Evolutionary conservation across 2,797 vertebrate species (phyloP).

Genomic region (Delichon dasypus): DNA sequence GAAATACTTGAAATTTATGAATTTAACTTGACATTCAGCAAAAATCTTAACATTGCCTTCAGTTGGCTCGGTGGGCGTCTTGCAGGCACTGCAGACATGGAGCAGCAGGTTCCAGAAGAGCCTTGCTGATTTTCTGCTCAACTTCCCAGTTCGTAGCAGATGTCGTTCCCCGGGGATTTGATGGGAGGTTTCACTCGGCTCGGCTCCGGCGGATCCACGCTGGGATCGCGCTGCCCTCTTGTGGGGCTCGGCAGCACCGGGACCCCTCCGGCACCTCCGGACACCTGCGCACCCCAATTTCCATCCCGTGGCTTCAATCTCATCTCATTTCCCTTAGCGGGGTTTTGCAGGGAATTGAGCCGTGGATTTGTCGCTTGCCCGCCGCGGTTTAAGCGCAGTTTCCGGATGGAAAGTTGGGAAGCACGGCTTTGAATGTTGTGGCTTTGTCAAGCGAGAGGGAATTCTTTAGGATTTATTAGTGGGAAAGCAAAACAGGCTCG

Average conservation of each 20-base stretch:
- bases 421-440: neutral
- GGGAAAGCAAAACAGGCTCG: neutral
- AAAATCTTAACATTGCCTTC: neutral
- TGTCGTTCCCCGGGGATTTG: neutral
- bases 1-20: neutral
- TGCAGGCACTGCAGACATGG: neutral
- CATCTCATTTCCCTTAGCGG: neutral
- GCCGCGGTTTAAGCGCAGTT: neutral
- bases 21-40: neutral
- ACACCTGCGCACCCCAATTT: too few species aligned
- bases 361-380: neutral
- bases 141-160: neutral
- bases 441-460: neutral
- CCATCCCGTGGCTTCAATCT: neutral
- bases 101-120: neutral
- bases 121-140: neutral
- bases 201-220: neutral
- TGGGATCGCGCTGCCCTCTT: constrained; percentile 71
- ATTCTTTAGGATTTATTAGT: neutral
- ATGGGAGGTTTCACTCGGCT: rapidly evolving
- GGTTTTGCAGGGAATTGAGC: neutral
- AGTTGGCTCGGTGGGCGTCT: neutral
- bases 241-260: constrained; percentile 32
- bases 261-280: neutral
- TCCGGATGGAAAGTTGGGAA: neutral